phyloP scores from a whole-genome alignment of 1,140 invertebrate genomes.

The Calephelis virginiensis region DNA sequence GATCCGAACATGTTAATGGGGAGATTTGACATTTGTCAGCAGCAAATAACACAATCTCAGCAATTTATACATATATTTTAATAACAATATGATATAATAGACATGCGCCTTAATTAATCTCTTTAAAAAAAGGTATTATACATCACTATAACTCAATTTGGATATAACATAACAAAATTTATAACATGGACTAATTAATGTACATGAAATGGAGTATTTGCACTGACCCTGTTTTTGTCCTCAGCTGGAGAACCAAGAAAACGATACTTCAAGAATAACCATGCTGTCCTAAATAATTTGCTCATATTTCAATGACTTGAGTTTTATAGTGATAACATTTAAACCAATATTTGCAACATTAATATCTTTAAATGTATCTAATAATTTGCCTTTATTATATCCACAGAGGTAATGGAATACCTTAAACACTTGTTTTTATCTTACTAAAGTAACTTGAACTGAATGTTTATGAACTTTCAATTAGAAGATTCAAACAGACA shows the following conservation, averaged over 20 bases:
- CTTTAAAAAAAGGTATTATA: conserved; percentile 60
- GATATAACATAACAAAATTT: conserved; percentile 58
- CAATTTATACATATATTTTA: conserved; percentile 77
- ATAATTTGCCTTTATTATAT: no score
- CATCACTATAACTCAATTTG: conserved; percentile 65
- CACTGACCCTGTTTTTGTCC: no score
- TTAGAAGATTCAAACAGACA: no score
- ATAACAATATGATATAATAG: conserved; percentile 76
- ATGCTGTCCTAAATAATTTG: no score
- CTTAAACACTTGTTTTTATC: no score
- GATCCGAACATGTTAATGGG: no score
- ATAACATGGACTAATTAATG: conserved; percentile 64
- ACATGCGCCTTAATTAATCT: conserved; percentile 71
- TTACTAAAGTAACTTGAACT: no score
- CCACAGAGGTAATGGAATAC: no score
- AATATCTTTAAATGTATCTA: no score
- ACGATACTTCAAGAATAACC: no score
- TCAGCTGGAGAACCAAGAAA: conserved; percentile 29
- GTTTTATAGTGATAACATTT: neutral
- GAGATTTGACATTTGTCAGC: neutral
- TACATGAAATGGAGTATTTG: conserved; percentile 43
- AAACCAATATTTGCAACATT: no score
- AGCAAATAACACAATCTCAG: conserved; percentile 32
- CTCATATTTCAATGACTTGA: neutral
- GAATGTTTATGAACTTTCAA: no score